These are phyloP conservation scores for Palythoa grandiflora DNA, from an alignment of 92 coral and sea anemone genomes.

Conservation along the genomic window DNA sequence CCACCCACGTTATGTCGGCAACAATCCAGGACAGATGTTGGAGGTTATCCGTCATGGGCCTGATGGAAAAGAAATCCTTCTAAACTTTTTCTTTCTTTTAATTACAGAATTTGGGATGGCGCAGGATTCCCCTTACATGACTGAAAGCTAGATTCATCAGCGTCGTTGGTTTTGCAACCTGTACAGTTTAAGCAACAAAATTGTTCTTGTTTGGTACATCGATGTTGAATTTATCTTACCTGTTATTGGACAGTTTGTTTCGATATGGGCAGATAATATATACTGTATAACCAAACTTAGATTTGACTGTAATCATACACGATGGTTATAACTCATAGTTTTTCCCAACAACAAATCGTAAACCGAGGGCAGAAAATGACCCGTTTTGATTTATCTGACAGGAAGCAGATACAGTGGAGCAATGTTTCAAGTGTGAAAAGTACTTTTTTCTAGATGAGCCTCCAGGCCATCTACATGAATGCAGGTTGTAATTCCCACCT, in stretches of 20 bases:
- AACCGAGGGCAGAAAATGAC: not conserved
- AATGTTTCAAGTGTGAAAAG: conserved; percentile 47
- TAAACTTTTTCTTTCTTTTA: no score
- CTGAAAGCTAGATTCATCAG: conserved; percentile 1
- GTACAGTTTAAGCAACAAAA: conserved; percentile 7
- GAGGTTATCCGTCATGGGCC: conserved; percentile 21
- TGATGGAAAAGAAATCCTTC: not conserved
- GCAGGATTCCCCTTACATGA: conserved; percentile 7
- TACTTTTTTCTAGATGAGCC: conserved; percentile 52
- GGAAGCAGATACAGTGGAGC: conserved; percentile 54
- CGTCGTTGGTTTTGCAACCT: conserved; percentile 4
- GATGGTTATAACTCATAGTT: no score
- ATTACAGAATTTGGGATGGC: not conserved
- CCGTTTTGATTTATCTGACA: conserved; percentile 22
- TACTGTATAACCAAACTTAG: no score
- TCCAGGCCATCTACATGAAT: conserved; percentile 40
- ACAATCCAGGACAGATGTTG: conserved; percentile 28
- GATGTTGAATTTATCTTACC: no score
- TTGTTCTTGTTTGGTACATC: no score
- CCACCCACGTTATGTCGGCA: conserved; percentile 61
- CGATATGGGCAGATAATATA: no score
- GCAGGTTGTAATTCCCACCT: conserved; percentile 39
- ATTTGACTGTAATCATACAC: no score
- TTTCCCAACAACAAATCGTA: no score
- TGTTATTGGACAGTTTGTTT: no score